Evolutionary conservation across 2,797 vertebrate genomes (phyloP).

Genomic region (Apogon talboti): DNA sequence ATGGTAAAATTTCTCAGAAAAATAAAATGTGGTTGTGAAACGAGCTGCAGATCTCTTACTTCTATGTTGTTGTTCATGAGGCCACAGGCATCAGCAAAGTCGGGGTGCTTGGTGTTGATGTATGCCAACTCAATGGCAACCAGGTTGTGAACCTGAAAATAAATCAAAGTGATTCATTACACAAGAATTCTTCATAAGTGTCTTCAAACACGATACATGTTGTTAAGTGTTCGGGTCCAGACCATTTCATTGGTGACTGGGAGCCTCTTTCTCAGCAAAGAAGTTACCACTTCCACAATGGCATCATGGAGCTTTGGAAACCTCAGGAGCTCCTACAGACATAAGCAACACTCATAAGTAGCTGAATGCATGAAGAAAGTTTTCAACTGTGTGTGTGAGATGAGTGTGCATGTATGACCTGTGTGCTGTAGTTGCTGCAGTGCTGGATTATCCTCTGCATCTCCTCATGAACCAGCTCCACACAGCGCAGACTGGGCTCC

Average conservation of each 20-base stretch:
- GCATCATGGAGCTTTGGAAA: constrained; percentile 98
- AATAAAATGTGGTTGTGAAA: too few species aligned
- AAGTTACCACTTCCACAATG: constrained; percentile 98
- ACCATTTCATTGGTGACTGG: constrained; percentile 99
- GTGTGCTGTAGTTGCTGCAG: constrained; percentile 90
- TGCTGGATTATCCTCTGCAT: constrained; percentile 99
- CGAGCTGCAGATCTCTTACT: constrained; percentile 72
- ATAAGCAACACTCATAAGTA: neutral
- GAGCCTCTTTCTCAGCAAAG: constrained; percentile 93
- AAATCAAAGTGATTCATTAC: neutral
- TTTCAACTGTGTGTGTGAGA: too few species aligned
- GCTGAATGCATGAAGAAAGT: too few species aligned
- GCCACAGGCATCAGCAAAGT: constrained; percentile 97
- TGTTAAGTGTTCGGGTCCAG: constrained; percentile 21
- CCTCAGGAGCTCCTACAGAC: constrained; percentile 90
- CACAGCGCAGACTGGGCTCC: constrained; percentile 96
- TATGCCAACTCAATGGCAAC: constrained; percentile 98
- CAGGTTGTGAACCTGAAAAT: constrained; percentile 94
- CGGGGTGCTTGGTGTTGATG: constrained; percentile 99
- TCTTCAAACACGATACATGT: neutral
- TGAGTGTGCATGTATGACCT: constrained; percentile 59
- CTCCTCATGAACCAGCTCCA: constrained; percentile 98
- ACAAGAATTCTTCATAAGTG: too few species aligned
- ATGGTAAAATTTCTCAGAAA: too few species aligned
- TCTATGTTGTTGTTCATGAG: constrained; percentile 99